Evolutionary conservation across 2,888 invertebrate genomes (phyloP), one percentile per base, ranked within the genome.

Genomic region (Ophion obscuratus): DNA sequence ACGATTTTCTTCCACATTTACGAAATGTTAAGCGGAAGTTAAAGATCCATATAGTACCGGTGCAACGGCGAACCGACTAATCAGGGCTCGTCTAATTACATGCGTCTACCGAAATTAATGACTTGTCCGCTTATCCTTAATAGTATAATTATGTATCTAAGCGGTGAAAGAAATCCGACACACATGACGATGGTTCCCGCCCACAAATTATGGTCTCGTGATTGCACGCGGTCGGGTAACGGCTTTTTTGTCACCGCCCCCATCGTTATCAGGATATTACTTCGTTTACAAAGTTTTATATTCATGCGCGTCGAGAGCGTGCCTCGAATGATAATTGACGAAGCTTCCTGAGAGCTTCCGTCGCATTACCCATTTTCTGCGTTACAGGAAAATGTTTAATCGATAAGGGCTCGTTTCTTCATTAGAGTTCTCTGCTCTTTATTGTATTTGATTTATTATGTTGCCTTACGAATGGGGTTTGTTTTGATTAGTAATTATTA

Each of bases 91-190:
- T 73, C 27, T 88, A 88, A 89, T 90, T 84, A 83, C 67, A 88
- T 85, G 84, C 85, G 47, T 59, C 66, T 44, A 24, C 11, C 40
- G n/a, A 86, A 47, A 89, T 90, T 89, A 88, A 89, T 87, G 81
- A 31, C 86, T 81, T 85, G 83, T 85, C 76, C 44, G 57, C 78
- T 67, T 82, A 88, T 68, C 80, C 24, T 59, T 84, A 84, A 87
- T 78, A 62, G 64, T 73, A 85, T 84, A 83, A 88, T 88, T 87
- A 86, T 87, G 86, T 90, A 88, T 90, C 88, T 80, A 75, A 77
- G 79, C 77, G 36, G 82, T 67, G 59, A 81, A 85, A 74, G 78
- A 86, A 80, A 85, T 85, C 82, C 59, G 61, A 74, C 53, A 74
- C 77, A 78, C 74, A 61, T 78, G 53, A 74, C 84, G 47, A 44